Evolutionary conservation across 2,113 vertebrate genomes (phyloP).

Genomic region (Asarcornis scutulata): DNA sequence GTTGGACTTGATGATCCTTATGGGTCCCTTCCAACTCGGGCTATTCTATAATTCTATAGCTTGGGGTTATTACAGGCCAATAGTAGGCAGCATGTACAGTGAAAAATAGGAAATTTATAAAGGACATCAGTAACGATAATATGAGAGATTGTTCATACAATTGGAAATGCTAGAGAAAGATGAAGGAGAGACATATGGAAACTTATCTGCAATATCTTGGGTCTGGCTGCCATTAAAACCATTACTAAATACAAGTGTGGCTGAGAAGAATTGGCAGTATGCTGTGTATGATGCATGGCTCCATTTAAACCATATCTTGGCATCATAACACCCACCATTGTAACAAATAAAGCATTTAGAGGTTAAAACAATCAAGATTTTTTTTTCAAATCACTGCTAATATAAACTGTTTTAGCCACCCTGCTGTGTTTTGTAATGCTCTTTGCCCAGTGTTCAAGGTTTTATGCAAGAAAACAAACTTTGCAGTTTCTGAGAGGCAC

Average conservation of each 20-base stretch:
- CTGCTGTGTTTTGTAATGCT: background rate
- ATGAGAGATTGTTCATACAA: background rate
- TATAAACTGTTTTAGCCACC: background rate
- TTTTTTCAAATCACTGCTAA: background rate
- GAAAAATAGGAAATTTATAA: constrained; percentile 1
- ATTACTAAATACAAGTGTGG: background rate
- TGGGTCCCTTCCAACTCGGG: too few species aligned
- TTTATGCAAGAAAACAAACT: background rate
- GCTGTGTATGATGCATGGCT: background rate
- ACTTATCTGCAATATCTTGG: background rate
- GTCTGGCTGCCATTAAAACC: background rate
- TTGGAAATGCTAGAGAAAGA: background rate
- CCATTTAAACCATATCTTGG: background rate
- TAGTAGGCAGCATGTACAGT: background rate
- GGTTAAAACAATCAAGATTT: background rate
- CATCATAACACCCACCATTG: background rate
- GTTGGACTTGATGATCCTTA: too few species aligned
- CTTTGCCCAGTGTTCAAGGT: background rate
- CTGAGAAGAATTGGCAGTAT: background rate
- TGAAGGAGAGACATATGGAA: background rate
- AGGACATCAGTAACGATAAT: background rate
- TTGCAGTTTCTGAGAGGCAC: background rate
- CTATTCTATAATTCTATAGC: background rate
- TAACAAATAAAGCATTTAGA: background rate
- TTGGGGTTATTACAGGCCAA: background rate